phyloP scores from a whole-genome alignment of 2,113 vertebrate genomes.

The Electrona antarctica region DNA sequence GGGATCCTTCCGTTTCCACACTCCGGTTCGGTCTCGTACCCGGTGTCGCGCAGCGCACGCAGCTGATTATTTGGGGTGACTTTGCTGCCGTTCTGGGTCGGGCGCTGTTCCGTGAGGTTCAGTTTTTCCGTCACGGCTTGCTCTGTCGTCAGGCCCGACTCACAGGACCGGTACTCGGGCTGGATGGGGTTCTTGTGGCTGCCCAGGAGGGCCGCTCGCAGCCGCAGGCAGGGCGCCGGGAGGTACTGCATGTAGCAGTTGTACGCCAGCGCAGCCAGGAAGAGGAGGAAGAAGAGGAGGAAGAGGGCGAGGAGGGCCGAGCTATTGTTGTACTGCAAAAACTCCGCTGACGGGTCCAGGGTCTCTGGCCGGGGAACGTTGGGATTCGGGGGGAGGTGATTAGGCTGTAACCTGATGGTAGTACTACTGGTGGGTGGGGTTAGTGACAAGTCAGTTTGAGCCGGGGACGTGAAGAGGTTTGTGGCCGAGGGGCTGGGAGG shows the following conservation, averaged over 20 bases:
- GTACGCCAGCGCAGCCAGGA: conserved; percentile 85
- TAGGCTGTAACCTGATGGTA: conserved; percentile 56
- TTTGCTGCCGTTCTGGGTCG: conserved; percentile 82
- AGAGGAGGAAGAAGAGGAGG: conserved; percentile 90
- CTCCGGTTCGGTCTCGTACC: conserved; percentile 92
- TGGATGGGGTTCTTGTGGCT: conserved; percentile 82
- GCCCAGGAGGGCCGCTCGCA: conserved; percentile 84
- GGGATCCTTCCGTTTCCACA: conserved; percentile 84
- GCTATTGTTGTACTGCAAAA: conserved; percentile 87
- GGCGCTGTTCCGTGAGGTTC: conserved; percentile 68
- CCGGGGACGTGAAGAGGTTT: conserved; percentile 57
- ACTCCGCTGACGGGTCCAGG: conserved; percentile 79
- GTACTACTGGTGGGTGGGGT: conserved; percentile 70
- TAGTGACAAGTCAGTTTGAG: conserved; percentile 75
- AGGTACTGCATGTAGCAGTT: conserved; percentile 97
- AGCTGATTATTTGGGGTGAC: conserved; percentile 56
- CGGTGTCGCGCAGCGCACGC: conserved; percentile 86
- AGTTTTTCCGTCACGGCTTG: conserved; percentile 75
- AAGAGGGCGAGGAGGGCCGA: conserved; percentile 88
- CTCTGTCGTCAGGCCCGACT: conserved; percentile 86
- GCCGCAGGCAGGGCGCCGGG: conserved; percentile 87
- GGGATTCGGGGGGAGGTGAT: conserved; percentile 70
- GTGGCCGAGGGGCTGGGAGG: conserved; percentile 62
- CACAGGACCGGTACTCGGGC: conserved; percentile 85
- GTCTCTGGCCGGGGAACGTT: conserved; percentile 69